Percentiles rank a stretch among this genome's conserved stretches.
These are phyloP conservation scores for Parauchenoglanis punctatus DNA, from an alignment of 2,797 vertebrate genomes.

Conservation along the genomic window DNA sequence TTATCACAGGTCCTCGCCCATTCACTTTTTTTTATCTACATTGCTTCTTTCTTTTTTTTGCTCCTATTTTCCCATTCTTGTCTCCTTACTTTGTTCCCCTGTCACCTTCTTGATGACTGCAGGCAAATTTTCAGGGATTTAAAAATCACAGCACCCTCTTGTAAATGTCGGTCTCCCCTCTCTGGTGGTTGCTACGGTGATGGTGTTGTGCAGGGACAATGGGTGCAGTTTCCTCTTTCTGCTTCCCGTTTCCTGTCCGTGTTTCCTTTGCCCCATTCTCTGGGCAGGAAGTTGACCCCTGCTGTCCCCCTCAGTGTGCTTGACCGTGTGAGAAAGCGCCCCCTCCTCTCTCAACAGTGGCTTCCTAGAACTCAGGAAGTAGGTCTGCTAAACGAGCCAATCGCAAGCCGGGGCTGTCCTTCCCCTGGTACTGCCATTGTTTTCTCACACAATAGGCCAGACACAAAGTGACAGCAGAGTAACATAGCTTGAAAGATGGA, in stretches of 20 bases:
- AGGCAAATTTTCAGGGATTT: constrained; percentile 51
- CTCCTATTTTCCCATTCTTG: not conserved
- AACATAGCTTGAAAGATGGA: constrained; percentile 52
- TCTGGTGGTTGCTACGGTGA: constrained; percentile 74
- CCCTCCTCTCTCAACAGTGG: constrained; percentile 71
- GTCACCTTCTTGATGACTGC: not conserved
- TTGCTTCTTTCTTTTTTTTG: not conserved
- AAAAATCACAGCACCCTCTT: constrained; percentile 49
- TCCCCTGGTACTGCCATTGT: constrained; percentile 79
- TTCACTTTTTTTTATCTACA: not conserved
- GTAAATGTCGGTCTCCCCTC: constrained; percentile 55
- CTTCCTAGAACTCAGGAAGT: constrained; percentile 82
- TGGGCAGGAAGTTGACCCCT: constrained; percentile 81
- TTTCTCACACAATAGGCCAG: constrained; percentile 80
- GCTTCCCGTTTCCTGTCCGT: constrained; percentile 88
- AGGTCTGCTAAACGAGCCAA: constrained; percentile 71
- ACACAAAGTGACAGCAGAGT: constrained; percentile 68
- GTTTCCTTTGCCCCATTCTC: constrained; percentile 87
- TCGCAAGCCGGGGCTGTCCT: constrained; percentile 74
- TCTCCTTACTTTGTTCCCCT: not conserved
- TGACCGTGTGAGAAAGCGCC: constrained; percentile 67
- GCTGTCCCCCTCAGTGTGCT: constrained; percentile 56
- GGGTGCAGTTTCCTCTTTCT: constrained; percentile 90
- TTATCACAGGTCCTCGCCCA: constrained; percentile 86
- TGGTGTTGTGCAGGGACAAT: constrained; percentile 81